A percentile compares a stretch with the other conserved stretches of the same genome.
phyloP scores from a whole-genome alignment of 2,113 vertebrate species.

The Microtus richardsoni region DNA sequence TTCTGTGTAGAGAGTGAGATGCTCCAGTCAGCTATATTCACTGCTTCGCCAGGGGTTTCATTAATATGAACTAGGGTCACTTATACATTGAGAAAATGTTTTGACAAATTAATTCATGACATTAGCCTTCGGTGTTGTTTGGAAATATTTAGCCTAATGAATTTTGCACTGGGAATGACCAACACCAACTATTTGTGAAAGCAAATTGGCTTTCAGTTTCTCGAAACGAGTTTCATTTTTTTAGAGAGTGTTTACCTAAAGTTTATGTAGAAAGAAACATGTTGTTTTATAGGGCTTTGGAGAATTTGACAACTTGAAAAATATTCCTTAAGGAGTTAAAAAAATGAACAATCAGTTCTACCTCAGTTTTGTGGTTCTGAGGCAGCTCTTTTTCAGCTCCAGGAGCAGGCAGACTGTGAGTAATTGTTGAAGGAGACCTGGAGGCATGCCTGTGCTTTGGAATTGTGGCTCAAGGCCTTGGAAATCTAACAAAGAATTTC shows the following conservation, averaged over 20 bases:
- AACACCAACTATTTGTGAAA: neutral
- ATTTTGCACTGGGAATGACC: neutral
- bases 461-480: neutral
- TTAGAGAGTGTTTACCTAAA: conserved; percentile 15
- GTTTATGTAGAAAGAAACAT: neutral
- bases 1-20: neutral
- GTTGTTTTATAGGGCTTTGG: conserved; percentile 15
- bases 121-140: neutral
- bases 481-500: neutral
- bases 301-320: conserved; percentile 8
- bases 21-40: neutral
- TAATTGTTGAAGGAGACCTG: neutral
- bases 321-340: neutral
- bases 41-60: neutral
- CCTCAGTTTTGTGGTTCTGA: conserved; percentile 3
- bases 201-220: neutral
- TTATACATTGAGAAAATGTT: neutral
- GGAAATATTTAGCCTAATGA: neutral
- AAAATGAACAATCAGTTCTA: neutral
- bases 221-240: neutral
- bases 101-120: neutral
- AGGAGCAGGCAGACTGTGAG: neutral
- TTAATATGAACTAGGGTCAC: neutral
- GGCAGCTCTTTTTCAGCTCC: neutral
- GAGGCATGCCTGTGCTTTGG: conserved; percentile 38